Evolutionary conservation across 2,113 vertebrate genomes (phyloP).

Genomic region (Psettodes erumei): DNA sequence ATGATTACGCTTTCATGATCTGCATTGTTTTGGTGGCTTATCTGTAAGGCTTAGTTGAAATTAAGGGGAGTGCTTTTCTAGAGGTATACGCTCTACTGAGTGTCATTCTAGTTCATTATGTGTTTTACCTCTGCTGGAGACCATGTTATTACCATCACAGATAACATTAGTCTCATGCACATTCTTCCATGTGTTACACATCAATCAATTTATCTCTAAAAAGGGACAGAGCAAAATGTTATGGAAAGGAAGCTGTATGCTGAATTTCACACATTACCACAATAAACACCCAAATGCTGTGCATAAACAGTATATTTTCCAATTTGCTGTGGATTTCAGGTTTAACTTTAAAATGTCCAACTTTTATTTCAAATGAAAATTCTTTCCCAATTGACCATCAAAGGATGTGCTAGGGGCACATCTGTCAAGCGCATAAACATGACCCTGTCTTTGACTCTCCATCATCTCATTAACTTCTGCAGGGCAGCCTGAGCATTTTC

Average conservation of each 20-base stretch:
- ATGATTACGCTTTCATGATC: too few relatives aligned
- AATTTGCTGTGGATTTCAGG: constrained; percentile 45
- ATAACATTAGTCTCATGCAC: constrained; percentile 29
- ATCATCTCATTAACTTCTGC: constrained; percentile 78
- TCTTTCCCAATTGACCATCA: constrained; percentile 42
- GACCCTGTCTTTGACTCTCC: constrained; percentile 76
- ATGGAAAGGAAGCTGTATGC: neutral
- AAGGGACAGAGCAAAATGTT: neutral
- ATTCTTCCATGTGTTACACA: constrained; percentile 9
- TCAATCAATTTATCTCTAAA: constrained; percentile 3
- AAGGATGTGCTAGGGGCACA: neutral
- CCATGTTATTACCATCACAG: constrained; percentile 26
- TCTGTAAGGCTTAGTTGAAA: too few relatives aligned
- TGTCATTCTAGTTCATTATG: neutral
- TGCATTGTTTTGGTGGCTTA: too few relatives aligned
- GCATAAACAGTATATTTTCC: constrained; percentile 2
- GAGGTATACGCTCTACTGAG: too few relatives aligned
- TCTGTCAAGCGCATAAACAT: constrained; percentile 47
- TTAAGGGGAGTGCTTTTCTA: neutral
- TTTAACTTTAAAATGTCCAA: constrained; percentile 47
- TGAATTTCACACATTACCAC: constrained; percentile 64
- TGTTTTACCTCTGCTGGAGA: neutral
- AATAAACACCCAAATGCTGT: constrained; percentile 5
- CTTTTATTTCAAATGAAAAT: constrained; percentile 46
- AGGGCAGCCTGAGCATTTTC: constrained; percentile 24